Evolutionary conservation across 2,797 vertebrate genomes (phyloP), one percentile per base, ranked within the genome.

Genomic region (Sylvia borin): DNA sequence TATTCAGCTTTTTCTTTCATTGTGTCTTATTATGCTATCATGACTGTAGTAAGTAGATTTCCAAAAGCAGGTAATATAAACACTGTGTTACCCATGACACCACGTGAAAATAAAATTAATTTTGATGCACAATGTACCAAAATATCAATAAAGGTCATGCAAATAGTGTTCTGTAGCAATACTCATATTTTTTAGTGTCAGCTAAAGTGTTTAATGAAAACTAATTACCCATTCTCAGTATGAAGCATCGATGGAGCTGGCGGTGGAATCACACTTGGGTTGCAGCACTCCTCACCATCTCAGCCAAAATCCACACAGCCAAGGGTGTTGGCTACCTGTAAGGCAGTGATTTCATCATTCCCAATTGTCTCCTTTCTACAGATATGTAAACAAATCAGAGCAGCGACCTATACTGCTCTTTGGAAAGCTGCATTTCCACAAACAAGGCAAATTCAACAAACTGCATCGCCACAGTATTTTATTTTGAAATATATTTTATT

Each of bases 281-380:
- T 85, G 78, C 82, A 96, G 79, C 75, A 70, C 36, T 96, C 72
- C 58, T 94, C 38, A 4, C 9, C 87, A 24, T 82, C 87, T 84
- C 92, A 76, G 94, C 95, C 94, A 94, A 93, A 91, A 93, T 75
- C 67, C 82, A 86, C 34, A 22, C 62, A 84, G 92, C 92, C 95
- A 96, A 92, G 94, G 90, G 76, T 74, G 74, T 61, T 97, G 96
- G 96, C 95, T 90, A 96, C 94, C 95, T 93, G 92, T 58, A 90
- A 95, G 75, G 93, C 73, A 96, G 92, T 94, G 95, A 97, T 82
- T 93, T 96, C 95, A 97, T 93, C 90, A 95, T 70, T 94, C 79
- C 71, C 76, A 90, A 42, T 92, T 92, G 82, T 78, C 91, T 92
- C 51, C 36, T 85, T 81, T 86, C 80, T 81, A 73, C 60, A 90